Base-by-base conservation (phyloP, 1,140 invertebrate genomes). In the Neodiprion virginianus region DNA sequence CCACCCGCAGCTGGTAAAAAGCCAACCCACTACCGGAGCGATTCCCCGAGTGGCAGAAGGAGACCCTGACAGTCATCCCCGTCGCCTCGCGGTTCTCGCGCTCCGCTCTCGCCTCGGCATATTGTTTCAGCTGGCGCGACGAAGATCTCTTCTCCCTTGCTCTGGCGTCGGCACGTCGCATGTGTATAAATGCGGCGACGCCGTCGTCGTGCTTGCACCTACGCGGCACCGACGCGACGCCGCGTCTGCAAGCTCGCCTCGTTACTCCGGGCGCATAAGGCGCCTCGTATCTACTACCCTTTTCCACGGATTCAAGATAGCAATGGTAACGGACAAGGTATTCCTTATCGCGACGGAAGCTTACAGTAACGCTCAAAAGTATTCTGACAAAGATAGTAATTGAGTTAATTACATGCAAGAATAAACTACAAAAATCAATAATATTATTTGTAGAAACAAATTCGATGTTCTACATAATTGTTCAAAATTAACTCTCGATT, bases 121-220 rank as follows among this genome's bases (percentile, higher is more conserved):
- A 61, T 61, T 61, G 53, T 61, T 61, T 61, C 53, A 61, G 53
- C 53, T 61, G 53, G 53, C 53, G 53, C 53, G 53, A 7, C 53
- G 53, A 12, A 61, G 53, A 61, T 5, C n/a, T 61, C 0, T 8
- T 61, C 53, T 61, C 53, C n/a, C 53, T 61, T 17, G 53, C 53
- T 61, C 53, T 61, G 53, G 53, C 53, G 53, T 14, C 53, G 53
- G 53, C 8, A 17, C 11, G 53, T 61, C 53, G 53, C 53, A 61
- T 61, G 28, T 40, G 53, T 61, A 61, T 61, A 61, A 61, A 61
- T 61, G 53, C 53, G 53, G 11, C 53, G 53, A 14, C 53, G 28
- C 28, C 28, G 28, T 40, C 53, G 53, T 14, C 53, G 53, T 61
- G 8, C 53, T 61, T 17, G n/a, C 53, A 61, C 53, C 11, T 8